A percentile compares a stretch with the other conserved stretches of the same genome.
These are phyloP conservation scores for Trogon melanurus DNA, from an alignment of 2,113 vertebrate species.

Conservation along the genomic window DNA sequence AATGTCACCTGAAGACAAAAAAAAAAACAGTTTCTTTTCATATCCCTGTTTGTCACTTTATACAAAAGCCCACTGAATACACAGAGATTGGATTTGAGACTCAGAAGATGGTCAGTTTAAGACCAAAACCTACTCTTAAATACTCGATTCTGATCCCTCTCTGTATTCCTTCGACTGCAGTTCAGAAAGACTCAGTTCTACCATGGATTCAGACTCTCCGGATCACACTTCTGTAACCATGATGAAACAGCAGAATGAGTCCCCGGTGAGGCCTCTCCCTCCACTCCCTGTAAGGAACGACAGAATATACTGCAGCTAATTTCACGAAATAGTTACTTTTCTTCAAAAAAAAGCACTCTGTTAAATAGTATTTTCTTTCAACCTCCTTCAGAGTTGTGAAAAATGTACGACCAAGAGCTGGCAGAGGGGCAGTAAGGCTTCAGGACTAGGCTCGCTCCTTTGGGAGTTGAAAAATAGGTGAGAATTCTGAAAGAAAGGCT, in stretches of 20 bases:
- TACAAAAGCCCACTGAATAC: neutral
- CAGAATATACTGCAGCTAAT: neutral
- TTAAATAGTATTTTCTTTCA: neutral
- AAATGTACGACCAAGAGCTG: neutral
- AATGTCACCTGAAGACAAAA: neutral
- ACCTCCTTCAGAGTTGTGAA: neutral
- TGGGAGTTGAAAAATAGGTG: neutral
- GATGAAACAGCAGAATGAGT: neutral
- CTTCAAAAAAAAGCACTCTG: neutral
- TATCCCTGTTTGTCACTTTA: neutral
- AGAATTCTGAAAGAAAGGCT: neutral
- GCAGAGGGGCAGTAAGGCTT: neutral
- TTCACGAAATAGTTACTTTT: neutral
- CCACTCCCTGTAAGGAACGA: neutral
- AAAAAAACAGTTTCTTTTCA: neutral
- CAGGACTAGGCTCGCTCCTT: neutral
- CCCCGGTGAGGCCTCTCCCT: neutral
- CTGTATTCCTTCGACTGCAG: neutral
- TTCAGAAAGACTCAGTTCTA: neutral
- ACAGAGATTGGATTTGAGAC: neutral
- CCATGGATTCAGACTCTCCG: neutral
- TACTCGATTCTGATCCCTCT: neutral
- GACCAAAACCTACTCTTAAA: neutral
- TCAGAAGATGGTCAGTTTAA: neutral
- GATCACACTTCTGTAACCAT: neutral